Conservation (phyloP, 2,113 vertebrate genomes). For the Chauna torquata region DNA sequence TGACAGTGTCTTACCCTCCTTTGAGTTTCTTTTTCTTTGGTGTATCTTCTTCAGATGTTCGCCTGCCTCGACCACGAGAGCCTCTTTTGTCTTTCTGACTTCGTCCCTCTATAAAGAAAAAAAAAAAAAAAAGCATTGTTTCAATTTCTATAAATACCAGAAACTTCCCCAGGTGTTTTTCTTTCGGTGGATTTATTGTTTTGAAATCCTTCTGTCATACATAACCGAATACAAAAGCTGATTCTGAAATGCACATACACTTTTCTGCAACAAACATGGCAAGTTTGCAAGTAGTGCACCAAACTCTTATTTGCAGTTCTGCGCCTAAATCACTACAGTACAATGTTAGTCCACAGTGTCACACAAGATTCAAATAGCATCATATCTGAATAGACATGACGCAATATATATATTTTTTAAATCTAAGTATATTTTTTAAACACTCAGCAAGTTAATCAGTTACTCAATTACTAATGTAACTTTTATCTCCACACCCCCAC, state of each 20-base stretch:
- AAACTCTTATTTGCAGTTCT: not conserved
- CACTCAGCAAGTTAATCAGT: not conserved
- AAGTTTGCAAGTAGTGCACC: not conserved
- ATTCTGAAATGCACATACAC: not conserved
- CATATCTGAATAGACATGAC: not conserved
- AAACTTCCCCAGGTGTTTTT: not conserved
- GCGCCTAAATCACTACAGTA: not conserved
- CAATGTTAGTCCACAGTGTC: not conserved
- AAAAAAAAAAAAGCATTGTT: not conserved
- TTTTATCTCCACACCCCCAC: not conserved
- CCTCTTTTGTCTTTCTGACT: conserved; percentile 89
- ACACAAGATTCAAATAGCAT: not conserved
- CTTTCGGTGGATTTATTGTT: not conserved
- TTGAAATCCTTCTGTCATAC: not conserved
- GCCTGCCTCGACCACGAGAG: conserved; percentile 87
- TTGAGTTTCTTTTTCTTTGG: conserved; percentile 95
- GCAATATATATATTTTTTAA: not conserved
- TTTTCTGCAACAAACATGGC: not conserved
- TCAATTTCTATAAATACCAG: not conserved
- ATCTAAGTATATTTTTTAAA: not conserved
- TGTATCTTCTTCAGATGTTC: conserved; percentile 91
- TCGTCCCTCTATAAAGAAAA: conserved; percentile 78
- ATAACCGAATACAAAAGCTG: not conserved
- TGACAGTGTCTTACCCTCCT: conserved; percentile 80
- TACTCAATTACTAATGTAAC: not conserved